Evolutionary conservation across 2,888 invertebrate species (phyloP), one percentile per base, ranked within the genome.

Genomic region (Tinea pellionella): DNA sequence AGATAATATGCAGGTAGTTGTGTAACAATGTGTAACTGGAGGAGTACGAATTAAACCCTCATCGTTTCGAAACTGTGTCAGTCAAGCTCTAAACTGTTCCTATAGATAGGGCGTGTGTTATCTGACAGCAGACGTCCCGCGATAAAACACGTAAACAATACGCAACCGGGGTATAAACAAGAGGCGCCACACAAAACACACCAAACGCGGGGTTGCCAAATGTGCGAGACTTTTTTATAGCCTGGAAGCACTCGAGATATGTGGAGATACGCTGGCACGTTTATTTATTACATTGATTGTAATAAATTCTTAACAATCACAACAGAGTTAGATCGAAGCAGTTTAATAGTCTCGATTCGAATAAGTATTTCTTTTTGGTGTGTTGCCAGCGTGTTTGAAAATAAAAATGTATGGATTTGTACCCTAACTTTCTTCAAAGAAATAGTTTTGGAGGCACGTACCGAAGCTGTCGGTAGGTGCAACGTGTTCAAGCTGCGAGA

Each of bases 161-260:
- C 70, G 65, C 68, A 66, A 70, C 68, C 67, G 64, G 69, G 70
- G 64, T 70, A 64, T 69, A 71, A 71, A 79, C 78, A 78, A 76
- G 69, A 65, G 62, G 53, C 53, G 18, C 53, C 53, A 47, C 47
- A 18, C 47, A 4, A 47, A 47, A 15, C 47, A 15, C 47, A 47
- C 15, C 47, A 47, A 15, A 47, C 16, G 47, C n/a, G n/a, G 47
- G 15, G 47, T 47, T 47, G 47, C 47, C 47, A 47, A 47, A 47
- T 47, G 18, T 18, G 47, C 18, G 18, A 37, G 37, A 37, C 37
- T 2, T 37, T 18, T 53, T 53, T 53, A 53, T 53, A 18, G 24
- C 8, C n/a, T 51, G 51, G 16, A 24, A 24, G 24, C 53, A 24
- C 47, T 16, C 4, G 18, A 18, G 18, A 47, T n/a, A 15, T 18